Percentiles rank a stretch among this genome's conserved stretches.
These are phyloP conservation scores for Vicugna pacos DNA, from an alignment of 2,113 vertebrate species.

Conservation along the genomic window DNA sequence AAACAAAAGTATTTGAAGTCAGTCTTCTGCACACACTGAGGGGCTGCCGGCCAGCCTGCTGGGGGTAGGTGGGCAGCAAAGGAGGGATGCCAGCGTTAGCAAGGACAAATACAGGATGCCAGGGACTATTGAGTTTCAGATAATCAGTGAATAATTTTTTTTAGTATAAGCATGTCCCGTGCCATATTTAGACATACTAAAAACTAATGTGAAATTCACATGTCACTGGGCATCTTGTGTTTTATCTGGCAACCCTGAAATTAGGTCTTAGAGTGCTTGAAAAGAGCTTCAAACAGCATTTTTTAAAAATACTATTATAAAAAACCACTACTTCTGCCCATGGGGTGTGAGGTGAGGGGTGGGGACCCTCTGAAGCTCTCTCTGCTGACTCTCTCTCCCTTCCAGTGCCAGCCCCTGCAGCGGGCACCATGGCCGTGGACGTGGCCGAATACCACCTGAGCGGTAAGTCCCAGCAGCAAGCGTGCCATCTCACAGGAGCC, in stretches of 20 bases:
- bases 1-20: neutral
- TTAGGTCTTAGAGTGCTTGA: neutral
- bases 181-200: neutral
- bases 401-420: neutral
- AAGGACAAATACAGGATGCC: neutral
- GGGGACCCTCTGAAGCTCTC: neutral
- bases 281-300: neutral
- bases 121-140: neutral
- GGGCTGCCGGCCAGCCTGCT: neutral
- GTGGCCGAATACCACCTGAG: slow-evolving; percentile 78
- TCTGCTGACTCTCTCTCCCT: neutral
- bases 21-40: too few relatives aligned
- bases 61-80: neutral
- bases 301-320: neutral
- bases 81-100: neutral
- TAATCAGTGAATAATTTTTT: neutral
- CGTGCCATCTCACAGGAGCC: neutral
- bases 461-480: slow-evolving; percentile 68
- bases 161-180: neutral
- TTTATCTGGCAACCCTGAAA: neutral
- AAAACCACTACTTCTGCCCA: neutral
- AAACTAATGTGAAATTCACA: neutral
- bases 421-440: slow-evolving; percentile 71
- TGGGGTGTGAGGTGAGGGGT: accelerated
- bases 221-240: neutral